A percentile compares a stretch with the other conserved stretches of the same genome.
Conservation (phyloP, 1,140 invertebrate species). For the Drosophila leontia region DNA sequence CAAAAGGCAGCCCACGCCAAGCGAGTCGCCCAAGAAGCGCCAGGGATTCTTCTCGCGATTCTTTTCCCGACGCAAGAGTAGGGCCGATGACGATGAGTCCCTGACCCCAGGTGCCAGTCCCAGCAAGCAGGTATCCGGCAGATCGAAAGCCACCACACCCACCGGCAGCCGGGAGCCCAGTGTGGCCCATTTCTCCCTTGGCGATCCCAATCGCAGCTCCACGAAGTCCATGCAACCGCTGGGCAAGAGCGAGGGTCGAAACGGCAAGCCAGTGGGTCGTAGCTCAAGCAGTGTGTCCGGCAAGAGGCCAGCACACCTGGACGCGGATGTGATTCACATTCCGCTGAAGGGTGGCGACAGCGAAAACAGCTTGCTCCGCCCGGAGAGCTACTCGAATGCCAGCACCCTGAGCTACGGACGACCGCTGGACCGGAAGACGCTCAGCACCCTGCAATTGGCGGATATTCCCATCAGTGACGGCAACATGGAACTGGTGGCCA, state of each 20-base stretch:
- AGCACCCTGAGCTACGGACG: conserved; percentile 76
- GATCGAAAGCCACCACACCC: conserved; percentile 55
- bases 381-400: conserved; percentile 76
- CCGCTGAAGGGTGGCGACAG: conserved; percentile 87
- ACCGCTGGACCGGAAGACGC: conserved; percentile 77
- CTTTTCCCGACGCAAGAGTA: conserved; percentile 86
- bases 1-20: conserved; percentile 83
- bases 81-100: conserved; percentile 59
- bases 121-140: conserved; percentile 13
- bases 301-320: conserved; percentile 84
- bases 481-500: conserved; percentile 84
- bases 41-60: conserved; percentile 88
- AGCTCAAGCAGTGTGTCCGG: conserved; percentile 87
- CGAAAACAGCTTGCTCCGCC: conserved; percentile 67
- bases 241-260: conserved; percentile 45
- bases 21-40: conserved; percentile 86
- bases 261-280: conserved; percentile 86
- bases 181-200: conserved; percentile 60
- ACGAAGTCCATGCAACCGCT: conserved; percentile 67
- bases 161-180: conserved; percentile 72
- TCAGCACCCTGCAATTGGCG: conserved; percentile 82
- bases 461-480: conserved; percentile 83
- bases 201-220: conserved; percentile 78
- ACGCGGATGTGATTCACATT: conserved; percentile 87
- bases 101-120: conserved; percentile 18